Evolutionary conservation across 2,113 vertebrate genomes (phyloP).

Genomic region (Mastomys coucha): DNA sequence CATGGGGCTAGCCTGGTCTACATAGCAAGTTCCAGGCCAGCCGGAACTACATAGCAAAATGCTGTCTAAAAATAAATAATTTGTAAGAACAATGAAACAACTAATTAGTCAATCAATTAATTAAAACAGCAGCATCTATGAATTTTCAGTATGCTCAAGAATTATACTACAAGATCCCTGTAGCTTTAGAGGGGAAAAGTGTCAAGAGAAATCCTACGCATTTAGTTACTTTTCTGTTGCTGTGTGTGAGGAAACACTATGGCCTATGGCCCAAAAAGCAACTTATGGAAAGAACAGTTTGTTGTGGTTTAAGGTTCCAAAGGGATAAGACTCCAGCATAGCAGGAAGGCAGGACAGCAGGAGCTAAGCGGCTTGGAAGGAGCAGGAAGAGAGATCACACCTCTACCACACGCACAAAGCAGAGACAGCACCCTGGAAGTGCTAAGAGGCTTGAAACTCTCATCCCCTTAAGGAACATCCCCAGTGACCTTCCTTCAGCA

Average conservation of each 20-base stretch:
- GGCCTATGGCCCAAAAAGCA: neutral
- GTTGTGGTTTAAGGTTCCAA: neutral
- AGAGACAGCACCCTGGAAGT: neutral
- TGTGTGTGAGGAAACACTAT: neutral
- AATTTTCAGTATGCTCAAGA: slow-evolving; percentile 29
- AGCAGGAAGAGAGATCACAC: neutral
- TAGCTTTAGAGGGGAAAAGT: neutral
- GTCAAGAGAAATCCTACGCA: neutral
- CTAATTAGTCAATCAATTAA: neutral
- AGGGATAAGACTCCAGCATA: neutral
- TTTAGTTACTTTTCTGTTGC: neutral
- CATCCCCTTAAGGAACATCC: neutral
- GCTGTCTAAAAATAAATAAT: neutral
- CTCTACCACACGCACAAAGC: neutral
- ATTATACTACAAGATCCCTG: neutral
- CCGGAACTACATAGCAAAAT: neutral
- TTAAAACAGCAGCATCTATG: neutral
- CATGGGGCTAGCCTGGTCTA: neutral
- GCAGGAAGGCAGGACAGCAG: neutral
- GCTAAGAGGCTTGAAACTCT: neutral
- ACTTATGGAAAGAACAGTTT: neutral
- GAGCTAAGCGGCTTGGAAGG: neutral
- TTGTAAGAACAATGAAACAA: neutral
- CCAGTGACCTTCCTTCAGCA: neutral
- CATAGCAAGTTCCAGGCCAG: neutral